These are phyloP conservation scores for Leptoteleia sp. DNA, from an alignment of 1,140 invertebrate genomes.

Conservation along the genomic window DNA sequence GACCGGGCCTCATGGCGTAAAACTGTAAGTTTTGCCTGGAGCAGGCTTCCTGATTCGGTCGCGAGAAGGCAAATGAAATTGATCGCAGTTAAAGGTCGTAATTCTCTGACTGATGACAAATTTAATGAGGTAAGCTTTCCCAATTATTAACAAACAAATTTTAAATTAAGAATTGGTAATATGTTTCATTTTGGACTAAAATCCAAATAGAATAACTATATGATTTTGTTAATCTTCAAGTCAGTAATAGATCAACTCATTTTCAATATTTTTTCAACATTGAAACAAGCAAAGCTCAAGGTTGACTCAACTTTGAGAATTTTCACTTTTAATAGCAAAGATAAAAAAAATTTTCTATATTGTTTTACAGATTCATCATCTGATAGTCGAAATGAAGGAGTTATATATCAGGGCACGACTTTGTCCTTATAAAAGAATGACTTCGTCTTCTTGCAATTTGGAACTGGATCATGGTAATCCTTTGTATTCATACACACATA, in stretches of 20 bases:
- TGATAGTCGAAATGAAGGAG: conserved; percentile 91
- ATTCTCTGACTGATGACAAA: conserved; percentile 88
- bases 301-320: too few relatives aligned
- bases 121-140: conserved; percentile 84
- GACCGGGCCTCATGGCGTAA: conserved; percentile 88
- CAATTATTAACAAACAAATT: background rate
- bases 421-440: conserved; percentile 84
- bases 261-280: too few relatives aligned
- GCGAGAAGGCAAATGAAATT: conserved; percentile 86
- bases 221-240: too few relatives aligned
- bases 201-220: too few relatives aligned
- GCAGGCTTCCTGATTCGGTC: conserved; percentile 85
- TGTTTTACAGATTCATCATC: conserved; percentile 85
- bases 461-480: conserved; percentile 84
- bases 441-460: conserved; percentile 84
- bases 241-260: too few relatives aligned
- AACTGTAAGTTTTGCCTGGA: conserved; percentile 86
- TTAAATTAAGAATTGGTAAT: too few relatives aligned
- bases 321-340: too few relatives aligned
- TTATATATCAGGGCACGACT: conserved; percentile 87
- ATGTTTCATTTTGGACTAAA: too few relatives aligned
- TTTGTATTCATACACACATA: too few relatives aligned
- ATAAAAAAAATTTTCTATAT: too few relatives aligned
- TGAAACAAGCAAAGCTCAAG: too few relatives aligned
- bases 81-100: conserved; percentile 86